Evolutionary conservation across 2,113 vertebrate genomes (phyloP).

Genomic region (Caloenas nicobarica): DNA sequence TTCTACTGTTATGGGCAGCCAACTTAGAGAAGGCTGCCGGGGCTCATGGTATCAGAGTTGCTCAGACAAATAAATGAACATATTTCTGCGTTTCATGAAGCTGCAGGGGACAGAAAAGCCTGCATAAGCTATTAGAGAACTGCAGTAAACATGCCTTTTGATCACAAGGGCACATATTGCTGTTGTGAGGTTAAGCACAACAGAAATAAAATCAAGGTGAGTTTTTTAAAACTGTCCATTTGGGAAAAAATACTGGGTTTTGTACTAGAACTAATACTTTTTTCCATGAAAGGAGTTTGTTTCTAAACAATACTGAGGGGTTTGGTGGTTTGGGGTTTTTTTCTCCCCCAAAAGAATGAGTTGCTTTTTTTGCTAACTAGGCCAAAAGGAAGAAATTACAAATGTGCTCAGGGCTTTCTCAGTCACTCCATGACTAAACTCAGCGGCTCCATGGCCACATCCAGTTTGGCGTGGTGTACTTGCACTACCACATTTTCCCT

Average conservation of each 20-base stretch:
- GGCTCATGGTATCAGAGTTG: not conserved
- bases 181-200: not conserved
- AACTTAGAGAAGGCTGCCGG: not conserved
- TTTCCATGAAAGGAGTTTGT: not conserved
- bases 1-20: not conserved
- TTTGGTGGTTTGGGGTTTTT: not conserved
- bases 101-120: not conserved
- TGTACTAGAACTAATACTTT: not conserved
- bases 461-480: not conserved
- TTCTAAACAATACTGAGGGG: not conserved
- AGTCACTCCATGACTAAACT: not conserved
- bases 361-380: not conserved
- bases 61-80: not conserved
- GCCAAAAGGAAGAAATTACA: not conserved
- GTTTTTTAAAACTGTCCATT: not conserved
- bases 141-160: not conserved
- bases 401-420: not conserved
- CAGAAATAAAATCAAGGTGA: not conserved
- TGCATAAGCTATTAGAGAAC: not conserved
- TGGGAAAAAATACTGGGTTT: not conserved
- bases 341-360: fast-evolving
- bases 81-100: not conserved
- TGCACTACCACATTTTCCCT: not conserved
- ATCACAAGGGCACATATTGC: not conserved
- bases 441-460: not conserved